phyloP scores from a whole-genome alignment of 1,140 invertebrate species.

The Mizuhopecten yessoensis region DNA sequence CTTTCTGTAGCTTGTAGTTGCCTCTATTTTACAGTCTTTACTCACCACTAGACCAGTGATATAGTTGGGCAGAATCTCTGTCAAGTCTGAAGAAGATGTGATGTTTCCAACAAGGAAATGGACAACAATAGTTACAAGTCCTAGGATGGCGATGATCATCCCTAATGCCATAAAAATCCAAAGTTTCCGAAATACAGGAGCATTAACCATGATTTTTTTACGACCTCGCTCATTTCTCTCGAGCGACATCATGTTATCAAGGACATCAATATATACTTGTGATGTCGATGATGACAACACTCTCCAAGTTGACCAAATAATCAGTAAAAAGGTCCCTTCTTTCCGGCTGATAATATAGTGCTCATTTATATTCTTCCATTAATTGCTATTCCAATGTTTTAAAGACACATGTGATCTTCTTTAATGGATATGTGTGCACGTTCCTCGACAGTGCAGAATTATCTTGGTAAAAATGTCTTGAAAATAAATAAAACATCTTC shows the following conservation, averaged over 20 bases:
- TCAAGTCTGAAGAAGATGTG: neutral
- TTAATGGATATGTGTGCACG: too few relatives aligned
- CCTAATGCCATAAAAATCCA: neutral
- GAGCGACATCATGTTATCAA: neutral
- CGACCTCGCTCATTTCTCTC: neutral
- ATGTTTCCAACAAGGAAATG: neutral
- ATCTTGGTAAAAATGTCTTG: neutral
- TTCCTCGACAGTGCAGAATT: too few relatives aligned
- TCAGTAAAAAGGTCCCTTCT: too few relatives aligned
- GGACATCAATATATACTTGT: neutral
- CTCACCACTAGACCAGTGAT: neutral
- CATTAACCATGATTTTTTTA: constrained; percentile 1
- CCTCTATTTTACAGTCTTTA: too few relatives aligned
- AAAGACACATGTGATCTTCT: too few relatives aligned
- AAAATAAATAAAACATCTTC: neutral
- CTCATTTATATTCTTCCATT: too few relatives aligned
- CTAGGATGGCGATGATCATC: neutral
- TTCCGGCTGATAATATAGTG: too few relatives aligned
- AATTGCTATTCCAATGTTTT: too few relatives aligned
- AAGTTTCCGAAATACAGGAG: neutral
- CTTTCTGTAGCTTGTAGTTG: too few relatives aligned
- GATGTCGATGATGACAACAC: too few relatives aligned
- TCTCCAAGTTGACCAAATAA: too few relatives aligned
- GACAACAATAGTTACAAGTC: neutral
- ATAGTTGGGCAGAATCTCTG: neutral